A percentile compares a stretch with the other conserved stretches of the same genome.
Conservation (phyloP, 2,888 invertebrate species). For the Eupsilia transversa region DNA sequence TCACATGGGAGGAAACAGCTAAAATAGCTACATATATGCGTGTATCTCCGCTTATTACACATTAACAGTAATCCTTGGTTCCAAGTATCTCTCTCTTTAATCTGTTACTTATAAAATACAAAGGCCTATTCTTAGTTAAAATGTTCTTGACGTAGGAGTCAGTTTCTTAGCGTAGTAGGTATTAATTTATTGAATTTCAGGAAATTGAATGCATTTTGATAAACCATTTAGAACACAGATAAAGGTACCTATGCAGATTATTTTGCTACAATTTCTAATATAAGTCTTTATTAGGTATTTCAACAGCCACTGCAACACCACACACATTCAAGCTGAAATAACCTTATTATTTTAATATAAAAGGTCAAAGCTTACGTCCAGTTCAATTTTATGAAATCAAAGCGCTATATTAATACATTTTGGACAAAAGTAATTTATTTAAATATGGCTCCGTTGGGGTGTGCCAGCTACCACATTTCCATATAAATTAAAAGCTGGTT, state of each 20-base stretch:
- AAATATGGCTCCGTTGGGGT: constrained; percentile 72
- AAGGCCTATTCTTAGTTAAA: constrained; percentile 11
- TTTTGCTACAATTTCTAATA: not conserved
- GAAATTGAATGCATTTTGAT: not conserved
- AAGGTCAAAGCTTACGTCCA: constrained; percentile 26
- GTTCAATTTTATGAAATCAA: constrained; percentile 53
- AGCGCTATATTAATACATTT: constrained; percentile 57
- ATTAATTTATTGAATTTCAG: not conserved
- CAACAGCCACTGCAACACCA: not conserved
- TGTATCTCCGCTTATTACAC: constrained; percentile 38
- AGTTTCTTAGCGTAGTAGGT: not conserved
- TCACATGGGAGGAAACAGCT: constrained; percentile 24
- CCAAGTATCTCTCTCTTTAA: constrained; percentile 26
- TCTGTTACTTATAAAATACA: constrained; percentile 18
- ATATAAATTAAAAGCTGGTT: constrained; percentile 86
- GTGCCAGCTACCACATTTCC: constrained; percentile 78
- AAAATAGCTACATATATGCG: not conserved
- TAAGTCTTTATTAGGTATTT: not conserved
- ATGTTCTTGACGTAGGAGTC: not conserved
- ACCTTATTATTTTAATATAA: constrained; percentile 13
- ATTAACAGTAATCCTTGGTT: constrained; percentile 27
- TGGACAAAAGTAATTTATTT: constrained; percentile 74
- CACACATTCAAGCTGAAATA: not conserved
- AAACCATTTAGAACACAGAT: not conserved
- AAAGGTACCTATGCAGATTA: not conserved